Conservation (phyloP, 2,113 vertebrate species). For the Cairina moschata region DNA sequence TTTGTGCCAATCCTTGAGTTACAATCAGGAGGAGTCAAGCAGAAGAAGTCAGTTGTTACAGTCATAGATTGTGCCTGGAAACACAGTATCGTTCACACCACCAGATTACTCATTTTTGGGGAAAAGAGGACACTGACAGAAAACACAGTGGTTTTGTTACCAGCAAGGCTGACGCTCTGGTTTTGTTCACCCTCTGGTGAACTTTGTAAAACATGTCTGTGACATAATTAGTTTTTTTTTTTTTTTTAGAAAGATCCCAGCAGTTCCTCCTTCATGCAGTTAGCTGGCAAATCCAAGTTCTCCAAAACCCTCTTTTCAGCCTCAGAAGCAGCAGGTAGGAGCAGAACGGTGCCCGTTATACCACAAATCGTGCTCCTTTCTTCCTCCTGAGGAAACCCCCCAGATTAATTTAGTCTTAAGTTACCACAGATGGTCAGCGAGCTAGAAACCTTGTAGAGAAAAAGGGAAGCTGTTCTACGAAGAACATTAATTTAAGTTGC, state of each 20-base stretch:
- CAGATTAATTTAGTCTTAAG: background rate
- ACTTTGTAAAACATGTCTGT: background rate
- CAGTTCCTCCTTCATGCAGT: background rate
- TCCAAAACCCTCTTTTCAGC: background rate
- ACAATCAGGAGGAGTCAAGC: background rate
- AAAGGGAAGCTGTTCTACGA: background rate
- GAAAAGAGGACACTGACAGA: background rate
- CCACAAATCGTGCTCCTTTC: background rate
- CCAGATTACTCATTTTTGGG: background rate
- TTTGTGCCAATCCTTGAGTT: background rate
- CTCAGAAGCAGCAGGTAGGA: background rate
- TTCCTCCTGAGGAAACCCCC: background rate
- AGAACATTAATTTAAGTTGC: background rate
- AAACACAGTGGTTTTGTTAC: background rate
- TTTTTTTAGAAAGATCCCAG: background rate
- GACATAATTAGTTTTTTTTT: background rate
- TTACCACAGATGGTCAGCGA: background rate
- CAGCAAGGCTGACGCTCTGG: too few species aligned
- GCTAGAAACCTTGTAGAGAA: background rate
- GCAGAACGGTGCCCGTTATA: fast-evolving
- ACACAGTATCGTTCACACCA: background rate
- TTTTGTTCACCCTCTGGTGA: background rate
- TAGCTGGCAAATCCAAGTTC: background rate
- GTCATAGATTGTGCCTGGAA: background rate
- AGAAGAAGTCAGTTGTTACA: background rate